These are phyloP conservation scores for Maconellicoccus hirsutus DNA, from an alignment of 1,140 invertebrate species.

Conservation along the genomic window DNA sequence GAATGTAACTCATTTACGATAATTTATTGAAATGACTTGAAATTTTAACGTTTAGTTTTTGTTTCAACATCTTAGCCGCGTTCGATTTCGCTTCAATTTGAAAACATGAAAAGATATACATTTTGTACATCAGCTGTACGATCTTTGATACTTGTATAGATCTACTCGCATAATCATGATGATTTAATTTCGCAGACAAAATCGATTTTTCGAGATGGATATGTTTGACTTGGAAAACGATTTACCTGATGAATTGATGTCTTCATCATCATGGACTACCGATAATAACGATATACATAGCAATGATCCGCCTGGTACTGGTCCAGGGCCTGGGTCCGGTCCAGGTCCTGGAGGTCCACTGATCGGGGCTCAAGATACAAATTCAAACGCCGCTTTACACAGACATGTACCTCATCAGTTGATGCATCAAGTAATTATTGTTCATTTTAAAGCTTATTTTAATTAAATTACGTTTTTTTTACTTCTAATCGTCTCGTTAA, in stretches of 20 bases:
- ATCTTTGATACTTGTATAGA: too few species aligned
- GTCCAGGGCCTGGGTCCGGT: slow-evolving; percentile 44
- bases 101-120: too few species aligned
- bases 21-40: too few species aligned
- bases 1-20: too few species aligned
- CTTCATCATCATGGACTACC: slow-evolving; percentile 51
- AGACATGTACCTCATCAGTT: slow-evolving; percentile 40
- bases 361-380: slow-evolving; percentile 38
- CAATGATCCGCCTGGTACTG: slow-evolving; percentile 58
- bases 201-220: slow-evolving; percentile 49
- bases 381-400: slow-evolving; percentile 48
- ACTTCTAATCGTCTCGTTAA: too few species aligned
- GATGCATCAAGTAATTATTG: slow-evolving; percentile 32
- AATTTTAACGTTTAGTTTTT: too few species aligned
- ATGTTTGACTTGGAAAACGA: slow-evolving; percentile 83
- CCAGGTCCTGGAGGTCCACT: slow-evolving; percentile 27
- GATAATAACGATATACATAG: slow-evolving; percentile 32
- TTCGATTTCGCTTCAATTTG: too few species aligned
- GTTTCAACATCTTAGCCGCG: too few species aligned
- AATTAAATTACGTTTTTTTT: too few species aligned
- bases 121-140: too few species aligned
- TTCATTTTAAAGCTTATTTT: too few species aligned
- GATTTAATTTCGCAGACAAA: slow-evolving; percentile 45
- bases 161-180: too few species aligned
- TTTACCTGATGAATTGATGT: slow-evolving; percentile 80